Conservation (phyloP, 2,113 vertebrate species). For the Capreolus pygargus region DNA sequence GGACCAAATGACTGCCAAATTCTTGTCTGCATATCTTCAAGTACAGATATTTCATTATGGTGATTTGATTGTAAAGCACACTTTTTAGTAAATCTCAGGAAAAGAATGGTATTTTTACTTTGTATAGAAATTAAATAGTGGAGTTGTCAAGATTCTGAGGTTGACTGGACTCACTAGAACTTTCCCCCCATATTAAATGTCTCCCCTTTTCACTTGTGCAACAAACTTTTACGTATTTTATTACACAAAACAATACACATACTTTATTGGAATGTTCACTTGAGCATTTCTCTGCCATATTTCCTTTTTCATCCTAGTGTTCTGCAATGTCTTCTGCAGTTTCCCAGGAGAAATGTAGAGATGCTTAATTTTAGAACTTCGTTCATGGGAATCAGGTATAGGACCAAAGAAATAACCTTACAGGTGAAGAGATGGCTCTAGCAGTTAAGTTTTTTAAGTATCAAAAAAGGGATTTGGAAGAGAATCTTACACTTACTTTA, state of each 20-base stretch:
- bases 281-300: background rate
- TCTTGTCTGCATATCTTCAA: background rate
- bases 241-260: background rate
- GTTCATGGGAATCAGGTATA: background rate
- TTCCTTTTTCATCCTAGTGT: background rate
- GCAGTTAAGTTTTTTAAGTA: background rate
- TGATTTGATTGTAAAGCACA: background rate
- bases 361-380: background rate
- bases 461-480: background rate
- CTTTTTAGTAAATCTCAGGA: background rate
- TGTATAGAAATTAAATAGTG: constrained; percentile 11
- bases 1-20: background rate
- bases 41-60: background rate
- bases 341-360: background rate
- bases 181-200: background rate
- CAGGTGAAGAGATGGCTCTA: background rate
- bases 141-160: background rate
- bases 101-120: background rate
- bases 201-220: background rate
- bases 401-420: background rate
- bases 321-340: background rate
- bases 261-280: background rate
- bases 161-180: background rate
- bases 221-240: background rate
- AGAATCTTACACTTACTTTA: constrained; percentile 23